Base-by-base conservation (phyloP, 2,113 vertebrate genomes). In the Myrmophylax atrothorax region DNA sequence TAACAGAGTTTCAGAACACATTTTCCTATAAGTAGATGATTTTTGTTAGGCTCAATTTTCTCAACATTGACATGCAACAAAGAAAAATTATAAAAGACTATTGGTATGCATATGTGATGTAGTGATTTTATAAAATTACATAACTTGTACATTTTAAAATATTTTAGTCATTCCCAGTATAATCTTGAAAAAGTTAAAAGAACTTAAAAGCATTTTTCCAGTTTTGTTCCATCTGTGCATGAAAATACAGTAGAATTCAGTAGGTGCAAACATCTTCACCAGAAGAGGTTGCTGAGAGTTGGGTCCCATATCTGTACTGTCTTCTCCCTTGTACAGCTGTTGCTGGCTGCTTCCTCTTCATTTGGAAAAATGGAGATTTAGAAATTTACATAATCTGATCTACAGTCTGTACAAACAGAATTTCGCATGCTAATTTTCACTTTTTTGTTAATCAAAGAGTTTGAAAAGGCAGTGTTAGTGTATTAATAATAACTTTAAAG, bases 401-500 rank as follows among this genome's bases (percentile, higher is more conserved):
- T 93, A 50, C 88, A 80, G 79, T 89, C 96, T 97, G 60, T 95
- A 94, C 91, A 87, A 96, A 94, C 86, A 96, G 90, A 97, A 94
- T 97, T 94, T 95, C 52, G 64, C 80, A 96, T 94, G 91, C 89
- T 95, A 89, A 95, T 97, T 97, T 96, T 94, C 49, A 82, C 93
- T 95, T 95, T 89, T 97, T 96, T 97, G 86, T 85, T 96, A 96
- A 95, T 95, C 94, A 96, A 91, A 97, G 95, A 62, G 95, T 95
- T 96, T 90, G 89, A 89, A 95, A 94, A 96, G 86, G 89, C 96
- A 94, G 12, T 95, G 93, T 94, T 96, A 94, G 89, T 97, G 84
- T 97, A 91, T 94, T 95, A 94, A 84, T 97, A 97, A 92, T 96
- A 96, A 95, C 87, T 96, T 94, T 95, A 94, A 95, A 96, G 91